Percentiles rank a stretch among this genome's conserved stretches.
Evolutionary conservation across 2,888 invertebrate genomes (phyloP).

Genomic region (Zaprionus lineosus): DNA sequence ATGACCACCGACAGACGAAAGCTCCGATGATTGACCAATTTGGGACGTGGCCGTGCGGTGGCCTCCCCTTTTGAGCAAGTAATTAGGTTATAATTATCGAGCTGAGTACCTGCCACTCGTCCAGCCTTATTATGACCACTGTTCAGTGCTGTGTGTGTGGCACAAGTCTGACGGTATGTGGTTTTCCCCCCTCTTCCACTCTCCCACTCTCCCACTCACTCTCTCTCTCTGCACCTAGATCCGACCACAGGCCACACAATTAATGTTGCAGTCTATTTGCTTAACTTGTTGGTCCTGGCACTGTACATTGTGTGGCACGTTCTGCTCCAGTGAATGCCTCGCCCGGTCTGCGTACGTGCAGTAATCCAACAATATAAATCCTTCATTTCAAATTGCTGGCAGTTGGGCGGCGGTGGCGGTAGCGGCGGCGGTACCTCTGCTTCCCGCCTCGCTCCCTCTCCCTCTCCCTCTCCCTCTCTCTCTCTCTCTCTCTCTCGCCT

Average conservation of each 20-base stretch:
- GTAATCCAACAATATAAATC: constrained; percentile 74
- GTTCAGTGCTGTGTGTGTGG: too few species aligned
- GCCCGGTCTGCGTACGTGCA: constrained; percentile 55
- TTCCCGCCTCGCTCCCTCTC: neutral
- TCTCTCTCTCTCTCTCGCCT: too few species aligned
- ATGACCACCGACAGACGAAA: too few species aligned
- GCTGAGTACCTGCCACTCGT: too few species aligned
- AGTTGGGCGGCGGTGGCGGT: constrained; percentile 12
- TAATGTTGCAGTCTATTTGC: constrained; percentile 80
- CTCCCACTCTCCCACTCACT: too few species aligned
- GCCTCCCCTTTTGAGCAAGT: too few species aligned
- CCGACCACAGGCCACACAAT: constrained; percentile 71
- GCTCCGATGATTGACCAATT: too few species aligned
- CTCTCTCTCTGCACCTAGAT: constrained; percentile 10
- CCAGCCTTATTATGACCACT: too few species aligned
- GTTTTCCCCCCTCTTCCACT: neutral
- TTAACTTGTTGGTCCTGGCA: constrained; percentile 69
- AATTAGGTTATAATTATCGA: too few species aligned
- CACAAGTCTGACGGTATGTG: constrained; percentile 20
- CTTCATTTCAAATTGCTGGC: constrained; percentile 54
- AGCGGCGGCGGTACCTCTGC: constrained; percentile 8
- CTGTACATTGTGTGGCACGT: constrained; percentile 38
- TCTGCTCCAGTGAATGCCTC: constrained; percentile 53
- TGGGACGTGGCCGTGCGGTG: too few species aligned
- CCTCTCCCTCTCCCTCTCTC: neutral